Percentiles rank a stretch among this genome's conserved stretches.
Conservation (phyloP, 1,140 invertebrate species). For the Drosophila santomea region DNA sequence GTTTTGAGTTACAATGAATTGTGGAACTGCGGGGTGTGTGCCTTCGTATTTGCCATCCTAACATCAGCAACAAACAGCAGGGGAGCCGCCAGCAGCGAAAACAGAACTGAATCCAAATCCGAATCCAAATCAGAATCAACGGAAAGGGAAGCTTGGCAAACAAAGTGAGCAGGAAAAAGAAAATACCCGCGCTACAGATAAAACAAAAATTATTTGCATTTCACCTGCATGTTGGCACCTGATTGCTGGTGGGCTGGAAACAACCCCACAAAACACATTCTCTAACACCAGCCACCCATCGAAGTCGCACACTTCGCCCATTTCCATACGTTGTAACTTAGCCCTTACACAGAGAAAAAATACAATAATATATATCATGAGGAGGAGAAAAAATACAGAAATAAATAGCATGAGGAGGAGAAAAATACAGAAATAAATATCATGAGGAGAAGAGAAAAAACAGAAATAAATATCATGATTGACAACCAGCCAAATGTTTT, state of each 20-base stretch:
- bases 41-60: constrained; percentile 32
- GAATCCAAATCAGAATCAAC: constrained; percentile 27
- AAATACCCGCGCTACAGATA: constrained; percentile 60
- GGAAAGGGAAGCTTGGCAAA: constrained; percentile 21
- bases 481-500: too few species aligned
- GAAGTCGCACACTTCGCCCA: constrained; percentile 4
- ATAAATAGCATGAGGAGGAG: too few species aligned
- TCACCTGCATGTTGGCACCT: constrained; percentile 79
- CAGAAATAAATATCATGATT: too few species aligned
- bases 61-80: constrained; percentile 40
- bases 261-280: constrained; percentile 4
- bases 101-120: constrained; percentile 18
- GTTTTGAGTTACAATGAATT: too few species aligned
- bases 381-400: too few species aligned
- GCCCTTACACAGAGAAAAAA: neutral
- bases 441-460: too few species aligned
- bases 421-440: too few species aligned
- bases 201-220: constrained; percentile 82
- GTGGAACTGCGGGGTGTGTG: neutral
- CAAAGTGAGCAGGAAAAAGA: constrained; percentile 20
- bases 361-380: neutral
- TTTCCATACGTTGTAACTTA: neutral
- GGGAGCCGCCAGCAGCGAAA: constrained; percentile 4
- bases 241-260: constrained; percentile 60
- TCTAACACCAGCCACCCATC: neutral